Evolutionary conservation across 2,888 invertebrate species (phyloP).

Genomic region (Geotrupes spiniger): DNA sequence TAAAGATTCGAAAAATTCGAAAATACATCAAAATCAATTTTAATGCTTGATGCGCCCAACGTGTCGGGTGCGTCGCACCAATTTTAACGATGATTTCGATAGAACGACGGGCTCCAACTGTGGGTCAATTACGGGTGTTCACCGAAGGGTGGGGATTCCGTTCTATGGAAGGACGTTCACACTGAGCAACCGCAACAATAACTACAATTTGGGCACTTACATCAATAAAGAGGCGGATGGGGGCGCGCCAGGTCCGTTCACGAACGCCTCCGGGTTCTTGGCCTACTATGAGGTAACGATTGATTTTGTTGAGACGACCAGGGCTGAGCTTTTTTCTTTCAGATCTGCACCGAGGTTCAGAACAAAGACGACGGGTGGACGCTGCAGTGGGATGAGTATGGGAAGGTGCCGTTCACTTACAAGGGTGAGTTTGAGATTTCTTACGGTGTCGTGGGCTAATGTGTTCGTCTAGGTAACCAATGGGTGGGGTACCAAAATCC

Average conservation of each 20-base stretch:
- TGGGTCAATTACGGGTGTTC: constrained; percentile 91
- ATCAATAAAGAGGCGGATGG: constrained; percentile 90
- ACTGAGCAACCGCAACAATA: constrained; percentile 75
- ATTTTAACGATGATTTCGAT: constrained; percentile 13
- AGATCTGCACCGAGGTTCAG: constrained; percentile 78
- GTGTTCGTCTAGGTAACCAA: constrained; percentile 58
- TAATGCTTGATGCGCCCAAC: too few species aligned
- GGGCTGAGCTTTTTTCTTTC: constrained; percentile 26
- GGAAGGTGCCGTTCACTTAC: constrained; percentile 81
- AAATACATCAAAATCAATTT: too few species aligned
- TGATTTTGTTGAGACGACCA: not conserved
- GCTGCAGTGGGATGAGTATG: constrained; percentile 77
- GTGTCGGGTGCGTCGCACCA: not conserved
- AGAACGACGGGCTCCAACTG: constrained; percentile 83
- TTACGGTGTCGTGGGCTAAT: not conserved
- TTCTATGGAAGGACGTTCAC: constrained; percentile 88
- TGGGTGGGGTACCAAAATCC: constrained; percentile 91
- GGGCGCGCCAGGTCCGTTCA: constrained; percentile 80
- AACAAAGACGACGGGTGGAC: constrained; percentile 74
- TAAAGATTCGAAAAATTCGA: too few species aligned
- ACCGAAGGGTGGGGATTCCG: constrained; percentile 83
- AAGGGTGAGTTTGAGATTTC: constrained; percentile 56
- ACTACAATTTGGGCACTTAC: constrained; percentile 80
- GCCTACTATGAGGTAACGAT: constrained; percentile 84
- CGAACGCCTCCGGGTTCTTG: constrained; percentile 82